Evolutionary conservation across 2,797 vertebrate genomes (phyloP).

Genomic region (Chromis chromis): DNA sequence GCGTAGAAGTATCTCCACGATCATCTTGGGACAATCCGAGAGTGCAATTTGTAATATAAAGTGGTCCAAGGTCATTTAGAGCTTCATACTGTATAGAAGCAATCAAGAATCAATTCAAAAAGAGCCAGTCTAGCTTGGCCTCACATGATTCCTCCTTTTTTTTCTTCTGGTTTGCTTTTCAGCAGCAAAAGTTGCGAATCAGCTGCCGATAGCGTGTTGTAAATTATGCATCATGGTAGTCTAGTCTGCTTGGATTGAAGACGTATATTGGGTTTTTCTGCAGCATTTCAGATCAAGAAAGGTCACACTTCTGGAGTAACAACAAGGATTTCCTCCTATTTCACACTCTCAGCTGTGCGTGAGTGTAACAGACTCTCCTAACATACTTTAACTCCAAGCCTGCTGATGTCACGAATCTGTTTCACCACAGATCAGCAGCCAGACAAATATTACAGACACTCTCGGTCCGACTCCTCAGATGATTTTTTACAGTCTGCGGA

Average conservation of each 20-base stretch:
- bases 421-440: conserved; percentile 10
- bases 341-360: background rate
- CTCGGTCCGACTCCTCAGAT: conserved; percentile 26
- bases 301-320: conserved; percentile 3
- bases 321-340: background rate
- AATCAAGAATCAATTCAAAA: conserved; percentile 20
- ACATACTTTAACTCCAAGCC: conserved; percentile 1
- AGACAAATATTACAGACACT: conserved; percentile 19
- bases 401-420: conserved; percentile 29
- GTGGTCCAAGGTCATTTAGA: conserved; percentile 13
- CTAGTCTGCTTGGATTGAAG: conserved; percentile 23
- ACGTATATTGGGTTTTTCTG: conserved; percentile 6
- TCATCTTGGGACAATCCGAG: background rate
- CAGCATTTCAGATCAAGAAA: conserved; percentile 8
- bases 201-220: conserved; percentile 20
- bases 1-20: background rate
- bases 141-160: conserved; percentile 1
- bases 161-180: background rate
- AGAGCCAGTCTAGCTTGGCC: conserved; percentile 1
- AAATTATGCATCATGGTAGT: conserved; percentile 38
- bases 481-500: conserved; percentile 32
- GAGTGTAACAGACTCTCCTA: background rate
- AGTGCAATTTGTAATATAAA: conserved; percentile 7
- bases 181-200: conserved; percentile 23
- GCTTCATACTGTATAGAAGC: background rate